phyloP scores from a whole-genome alignment of 1,140 invertebrate genomes.

The Reticulitermes speratus region DNA sequence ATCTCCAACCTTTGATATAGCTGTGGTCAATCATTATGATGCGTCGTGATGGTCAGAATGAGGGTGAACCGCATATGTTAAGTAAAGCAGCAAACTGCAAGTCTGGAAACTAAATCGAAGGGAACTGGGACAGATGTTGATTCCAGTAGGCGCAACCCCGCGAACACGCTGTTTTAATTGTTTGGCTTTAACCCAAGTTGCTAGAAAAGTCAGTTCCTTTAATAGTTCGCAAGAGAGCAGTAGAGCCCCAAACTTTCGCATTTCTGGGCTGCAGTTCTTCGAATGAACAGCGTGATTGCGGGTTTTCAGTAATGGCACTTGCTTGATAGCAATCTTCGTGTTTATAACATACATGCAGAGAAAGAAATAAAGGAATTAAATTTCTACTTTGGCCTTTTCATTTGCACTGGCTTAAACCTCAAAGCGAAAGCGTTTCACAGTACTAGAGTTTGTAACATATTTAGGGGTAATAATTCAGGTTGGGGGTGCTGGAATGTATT shows the following conservation, averaged over 20 bases:
- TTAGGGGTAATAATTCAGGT: background rate
- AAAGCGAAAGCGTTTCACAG: background rate
- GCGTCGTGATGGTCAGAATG: background rate
- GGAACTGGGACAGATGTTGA: background rate
- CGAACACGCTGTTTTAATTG: background rate
- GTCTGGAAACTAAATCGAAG: background rate
- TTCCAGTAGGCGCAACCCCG: background rate
- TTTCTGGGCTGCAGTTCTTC: background rate
- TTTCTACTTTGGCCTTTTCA: background rate
- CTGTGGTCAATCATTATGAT: background rate
- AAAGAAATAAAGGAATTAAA: background rate
- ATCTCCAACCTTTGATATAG: background rate
- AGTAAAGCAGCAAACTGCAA: background rate
- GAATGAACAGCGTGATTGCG: background rate
- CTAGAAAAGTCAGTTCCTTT: background rate
- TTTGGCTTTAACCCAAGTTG: slow-evolving; percentile 8
- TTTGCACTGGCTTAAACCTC: background rate
- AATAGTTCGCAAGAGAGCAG: background rate
- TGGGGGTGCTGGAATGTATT: too few relatives aligned
- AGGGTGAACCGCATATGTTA: background rate
- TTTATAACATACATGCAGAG: background rate
- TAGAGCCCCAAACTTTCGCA: background rate
- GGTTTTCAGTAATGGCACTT: background rate
- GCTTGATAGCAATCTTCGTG: background rate
- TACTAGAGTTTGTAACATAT: background rate